Conservation (phyloP, 2,797 vertebrate species). For the Malurus leucopterus region DNA sequence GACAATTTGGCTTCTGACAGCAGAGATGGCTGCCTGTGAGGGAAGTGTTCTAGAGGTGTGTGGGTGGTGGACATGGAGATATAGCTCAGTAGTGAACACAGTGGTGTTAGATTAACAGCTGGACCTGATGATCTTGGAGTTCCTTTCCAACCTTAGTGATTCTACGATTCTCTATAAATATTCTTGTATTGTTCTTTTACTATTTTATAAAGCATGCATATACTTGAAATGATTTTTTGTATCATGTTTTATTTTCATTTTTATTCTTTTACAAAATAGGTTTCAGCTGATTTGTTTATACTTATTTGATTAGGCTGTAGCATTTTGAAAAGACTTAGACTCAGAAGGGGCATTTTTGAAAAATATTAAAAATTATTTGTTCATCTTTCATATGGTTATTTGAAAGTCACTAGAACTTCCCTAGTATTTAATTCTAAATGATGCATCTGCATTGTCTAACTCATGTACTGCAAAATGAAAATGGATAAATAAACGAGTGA, state of each 20-base stretch:
- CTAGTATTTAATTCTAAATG: background rate
- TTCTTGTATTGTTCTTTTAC: background rate
- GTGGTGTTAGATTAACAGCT: background rate
- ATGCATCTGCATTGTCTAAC: background rate
- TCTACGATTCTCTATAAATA: background rate
- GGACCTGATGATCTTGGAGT: background rate
- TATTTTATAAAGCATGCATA: background rate
- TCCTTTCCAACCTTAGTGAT: background rate
- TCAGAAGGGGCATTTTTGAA: background rate
- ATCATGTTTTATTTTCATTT: background rate
- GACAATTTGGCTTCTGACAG: background rate
- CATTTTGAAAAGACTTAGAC: background rate
- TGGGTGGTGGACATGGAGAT: background rate
- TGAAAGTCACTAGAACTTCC: background rate
- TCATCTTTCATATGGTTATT: background rate
- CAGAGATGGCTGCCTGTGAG: background rate
- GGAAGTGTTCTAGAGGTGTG: background rate
- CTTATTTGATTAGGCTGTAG: background rate
- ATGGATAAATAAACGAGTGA: background rate
- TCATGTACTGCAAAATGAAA: background rate
- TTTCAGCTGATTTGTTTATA: background rate
- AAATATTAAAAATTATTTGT: background rate
- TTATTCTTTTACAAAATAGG: background rate
- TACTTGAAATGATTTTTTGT: background rate
- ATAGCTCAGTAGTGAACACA: background rate